These are phyloP conservation scores for Hippopotamus amphibius DNA, from an alignment of 2,113 vertebrate species.

Conservation along the genomic window DNA sequence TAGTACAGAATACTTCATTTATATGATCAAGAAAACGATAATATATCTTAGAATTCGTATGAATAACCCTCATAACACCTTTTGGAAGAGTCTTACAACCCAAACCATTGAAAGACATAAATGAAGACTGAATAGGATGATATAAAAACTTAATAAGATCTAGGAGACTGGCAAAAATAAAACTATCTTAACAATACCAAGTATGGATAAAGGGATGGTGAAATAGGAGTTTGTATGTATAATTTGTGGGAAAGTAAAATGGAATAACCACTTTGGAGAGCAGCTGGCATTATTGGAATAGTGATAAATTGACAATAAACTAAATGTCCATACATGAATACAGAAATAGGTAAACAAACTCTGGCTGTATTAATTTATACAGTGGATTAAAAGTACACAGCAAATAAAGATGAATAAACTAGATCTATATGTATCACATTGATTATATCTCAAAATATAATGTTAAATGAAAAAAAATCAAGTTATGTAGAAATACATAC, in stretches of 20 bases:
- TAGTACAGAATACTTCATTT: neutral
- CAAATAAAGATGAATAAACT: constrained; percentile 43
- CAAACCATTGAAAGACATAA: neutral
- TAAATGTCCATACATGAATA: neutral
- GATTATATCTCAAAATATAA: constrained; percentile 32
- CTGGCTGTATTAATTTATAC: neutral
- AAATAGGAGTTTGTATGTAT: neutral
- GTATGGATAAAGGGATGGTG: neutral
- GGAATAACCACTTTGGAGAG: neutral
- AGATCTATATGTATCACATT: neutral
- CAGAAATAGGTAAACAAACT: constrained; percentile 1
- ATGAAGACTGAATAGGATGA: neutral
- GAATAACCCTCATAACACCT: neutral
- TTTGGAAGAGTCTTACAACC: neutral
- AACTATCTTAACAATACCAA: neutral
- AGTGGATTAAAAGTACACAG: neutral
- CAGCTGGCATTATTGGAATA: neutral
- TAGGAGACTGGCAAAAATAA: neutral
- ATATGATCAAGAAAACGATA: neutral
- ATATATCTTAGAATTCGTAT: neutral
- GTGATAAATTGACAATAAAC: constrained; percentile 29
- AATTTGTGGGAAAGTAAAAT: neutral
- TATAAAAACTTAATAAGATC: neutral
- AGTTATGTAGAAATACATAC: neutral
- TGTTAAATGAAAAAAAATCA: neutral